Evolutionary conservation across 2,888 invertebrate genomes (phyloP).

Genomic region (Eutolmus rufibarbis): DNA sequence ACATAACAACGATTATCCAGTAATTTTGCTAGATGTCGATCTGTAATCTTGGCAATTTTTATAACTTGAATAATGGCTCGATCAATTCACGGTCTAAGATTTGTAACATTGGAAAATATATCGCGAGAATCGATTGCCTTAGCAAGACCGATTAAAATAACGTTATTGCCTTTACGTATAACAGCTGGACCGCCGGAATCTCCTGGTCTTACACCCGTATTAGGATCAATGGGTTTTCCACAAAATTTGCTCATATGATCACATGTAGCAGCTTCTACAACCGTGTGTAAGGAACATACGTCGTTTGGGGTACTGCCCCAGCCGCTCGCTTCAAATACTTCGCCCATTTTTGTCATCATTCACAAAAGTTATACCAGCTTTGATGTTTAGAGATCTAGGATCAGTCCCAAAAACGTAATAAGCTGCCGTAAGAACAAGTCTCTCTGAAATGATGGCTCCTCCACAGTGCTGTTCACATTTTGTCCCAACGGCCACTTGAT

Average conservation of each 20-base stretch:
- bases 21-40: neutral
- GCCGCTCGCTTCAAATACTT: neutral
- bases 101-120: neutral
- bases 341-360: neutral
- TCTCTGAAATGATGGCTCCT: neutral
- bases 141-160: neutral
- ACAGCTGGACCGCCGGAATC: constrained; percentile 18
- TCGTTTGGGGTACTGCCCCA: neutral
- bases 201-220: neutral
- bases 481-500: neutral
- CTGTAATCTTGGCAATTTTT: neutral
- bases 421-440: neutral
- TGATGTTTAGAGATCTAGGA: neutral
- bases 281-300: neutral
- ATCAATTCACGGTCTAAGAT: constrained; percentile 14
- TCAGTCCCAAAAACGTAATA: neutral
- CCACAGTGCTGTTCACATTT: constrained; percentile 10
- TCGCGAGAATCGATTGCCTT: neutral
- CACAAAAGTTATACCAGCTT: neutral
- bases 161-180: neutral
- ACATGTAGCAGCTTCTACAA: neutral
- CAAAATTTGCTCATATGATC: neutral
- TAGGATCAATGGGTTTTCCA: neutral
- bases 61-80: neutral
- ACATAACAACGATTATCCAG: neutral